Conservation (phyloP, 1,140 invertebrate species). For the Bradynema listronoti region DNA sequence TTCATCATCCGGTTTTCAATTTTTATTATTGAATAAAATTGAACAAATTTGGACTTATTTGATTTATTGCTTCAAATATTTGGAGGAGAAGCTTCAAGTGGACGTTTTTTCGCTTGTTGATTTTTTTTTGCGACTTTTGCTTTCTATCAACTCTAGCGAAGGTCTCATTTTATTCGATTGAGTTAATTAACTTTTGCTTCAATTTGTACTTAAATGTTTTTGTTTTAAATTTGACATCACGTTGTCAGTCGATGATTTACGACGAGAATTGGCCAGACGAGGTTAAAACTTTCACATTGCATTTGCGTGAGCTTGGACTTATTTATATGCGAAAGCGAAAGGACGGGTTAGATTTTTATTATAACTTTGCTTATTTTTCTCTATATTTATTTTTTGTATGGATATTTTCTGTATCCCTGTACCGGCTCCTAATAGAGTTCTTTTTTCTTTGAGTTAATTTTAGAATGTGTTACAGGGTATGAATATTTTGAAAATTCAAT, state of each 20-base stretch:
- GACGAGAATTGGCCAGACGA: constrained; percentile 27
- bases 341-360: constrained; percentile 26
- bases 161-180: too few species aligned
- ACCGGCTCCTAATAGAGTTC: neutral
- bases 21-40: constrained; percentile 24
- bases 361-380: neutral
- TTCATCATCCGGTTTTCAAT: constrained; percentile 22
- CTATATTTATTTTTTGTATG: constrained; percentile 3
- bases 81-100: neutral
- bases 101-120: constrained; percentile 1
- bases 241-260: constrained; percentile 11
- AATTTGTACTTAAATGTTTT: too few species aligned
- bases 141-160: constrained; percentile 16
- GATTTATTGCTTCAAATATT: constrained; percentile 33
- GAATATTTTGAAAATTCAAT: too few species aligned
- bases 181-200: too few species aligned
- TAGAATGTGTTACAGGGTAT: too few species aligned
- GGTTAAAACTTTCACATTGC: constrained; percentile 30
- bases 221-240: too few species aligned
- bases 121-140: constrained; percentile 16
- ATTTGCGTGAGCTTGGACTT: constrained; percentile 34
- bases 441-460: constrained; percentile 19
- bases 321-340: constrained; percentile 43
- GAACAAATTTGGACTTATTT: constrained; percentile 47
- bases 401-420: neutral